Evolutionary conservation across 2,888 invertebrate species (phyloP).

Genomic region (Orchesellides sinensis): DNA sequence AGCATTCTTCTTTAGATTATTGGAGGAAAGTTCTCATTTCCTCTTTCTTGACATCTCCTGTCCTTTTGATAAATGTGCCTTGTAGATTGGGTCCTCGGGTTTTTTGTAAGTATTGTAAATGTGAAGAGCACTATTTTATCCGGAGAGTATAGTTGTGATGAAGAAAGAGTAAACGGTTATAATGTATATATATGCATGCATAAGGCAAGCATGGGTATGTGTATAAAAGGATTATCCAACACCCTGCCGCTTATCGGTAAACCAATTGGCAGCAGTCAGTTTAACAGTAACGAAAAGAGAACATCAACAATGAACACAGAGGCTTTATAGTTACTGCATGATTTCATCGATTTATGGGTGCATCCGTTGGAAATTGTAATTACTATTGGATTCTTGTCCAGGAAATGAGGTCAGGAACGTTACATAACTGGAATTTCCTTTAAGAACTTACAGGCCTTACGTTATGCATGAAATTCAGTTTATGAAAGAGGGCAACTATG

Average conservation of each 20-base stretch:
- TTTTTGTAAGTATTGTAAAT: not conserved
- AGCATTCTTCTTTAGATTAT: slow-evolving; percentile 47
- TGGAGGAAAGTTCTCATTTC: slow-evolving; percentile 67
- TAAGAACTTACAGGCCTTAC: not conserved
- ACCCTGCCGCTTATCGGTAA: no score
- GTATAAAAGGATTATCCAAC: no score
- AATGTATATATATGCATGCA: not conserved
- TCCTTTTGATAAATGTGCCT: slow-evolving; percentile 66
- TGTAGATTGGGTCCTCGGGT: slow-evolving; percentile 48
- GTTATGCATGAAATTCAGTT: no score
- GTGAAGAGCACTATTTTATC: no score
- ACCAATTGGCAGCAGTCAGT: no score
- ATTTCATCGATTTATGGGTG: no score
- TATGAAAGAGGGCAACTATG: no score
- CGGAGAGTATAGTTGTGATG: no score
- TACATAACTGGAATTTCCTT: not conserved
- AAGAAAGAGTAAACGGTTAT: no score
- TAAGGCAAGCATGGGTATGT: no score
- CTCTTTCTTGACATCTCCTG: slow-evolving; percentile 63
- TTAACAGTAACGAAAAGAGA: no score
- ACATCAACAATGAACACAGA: no score
- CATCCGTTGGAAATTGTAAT: slow-evolving; percentile 29
- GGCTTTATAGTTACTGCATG: slow-evolving; percentile 1
- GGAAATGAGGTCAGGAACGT: slow-evolving; percentile 47
- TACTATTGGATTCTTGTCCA: slow-evolving; percentile 27